Base-by-base conservation (phyloP, 2,797 vertebrate genomes). In the Taeniopygia guttata region DNA sequence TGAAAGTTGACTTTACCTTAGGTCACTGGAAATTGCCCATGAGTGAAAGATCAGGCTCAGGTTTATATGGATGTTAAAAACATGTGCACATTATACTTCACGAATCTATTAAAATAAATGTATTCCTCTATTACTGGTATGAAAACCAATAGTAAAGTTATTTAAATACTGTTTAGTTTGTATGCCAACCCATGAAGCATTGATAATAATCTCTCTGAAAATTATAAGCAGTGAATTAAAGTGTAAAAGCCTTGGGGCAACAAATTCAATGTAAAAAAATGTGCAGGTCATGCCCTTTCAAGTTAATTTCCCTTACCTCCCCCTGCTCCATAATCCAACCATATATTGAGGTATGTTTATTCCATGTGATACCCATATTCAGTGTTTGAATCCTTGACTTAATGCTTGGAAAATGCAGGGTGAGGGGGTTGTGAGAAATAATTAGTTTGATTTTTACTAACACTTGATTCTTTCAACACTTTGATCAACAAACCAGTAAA, bases 221-320 rank as follows among this genome's bases (percentile, higher is more conserved):
- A 84, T 64, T 84, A 72, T 93, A 90, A 93, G 83, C 42, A 84
- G 66, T 34, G 54, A 80, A 93, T 96, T 95, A 89, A 83, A 87
- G 66, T 80, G 32, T 79, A 91, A 96, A 94, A 73, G 62, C 83
- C 87, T 93, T 63, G 36, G 38, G 32, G 94, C 66, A 92, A 67
- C 18, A 94, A 83, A 94, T 93, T 93, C 80, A 51, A 30, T 87
- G 93, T 29, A 36, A 75, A 93, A 95, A 90, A 88, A 89, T 72
- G 70, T 70, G 30, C 52, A 88, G 92, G 95, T 95, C 75, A 13
- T 83, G 75, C 55, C 77, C 75, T 93, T 96, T 95, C 75, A 73
- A 62, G 84, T 87, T 95, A 92, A 93, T 87, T 93, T 94, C 69
- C 73, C 79, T 79, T 73, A 68, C 73, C 54, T 70, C 64, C 14